Evolutionary conservation across 2,113 vertebrate genomes (phyloP).

Genomic region (Periophthalmus modestus): DNA sequence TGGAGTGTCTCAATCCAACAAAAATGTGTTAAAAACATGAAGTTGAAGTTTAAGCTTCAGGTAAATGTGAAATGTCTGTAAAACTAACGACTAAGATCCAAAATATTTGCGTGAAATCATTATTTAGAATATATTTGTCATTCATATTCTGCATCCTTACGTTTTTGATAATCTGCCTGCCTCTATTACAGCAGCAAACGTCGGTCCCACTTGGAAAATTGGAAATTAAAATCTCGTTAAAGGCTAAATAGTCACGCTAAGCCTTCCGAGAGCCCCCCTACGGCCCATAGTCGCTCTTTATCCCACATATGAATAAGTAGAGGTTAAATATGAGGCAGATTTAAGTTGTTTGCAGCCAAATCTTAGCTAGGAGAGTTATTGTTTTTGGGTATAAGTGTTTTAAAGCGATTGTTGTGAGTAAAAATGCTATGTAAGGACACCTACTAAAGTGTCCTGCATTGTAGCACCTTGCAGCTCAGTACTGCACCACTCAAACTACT

Average conservation of each 20-base stretch:
- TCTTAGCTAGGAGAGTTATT: neutral
- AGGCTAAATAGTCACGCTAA: neutral
- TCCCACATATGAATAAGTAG: neutral
- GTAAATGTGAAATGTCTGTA: no score
- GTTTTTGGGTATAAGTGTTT: conserved; percentile 17
- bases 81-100: no score
- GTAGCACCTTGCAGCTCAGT: conserved; percentile 53
- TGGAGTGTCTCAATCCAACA: no score
- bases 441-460: conserved; percentile 51
- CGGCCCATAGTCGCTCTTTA: neutral
- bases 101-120: no score
- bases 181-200: no score
- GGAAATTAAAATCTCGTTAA: no score
- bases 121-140: no score
- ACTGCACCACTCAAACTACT: conserved; percentile 67
- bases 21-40: no score
- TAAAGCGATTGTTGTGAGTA: conserved; percentile 28
- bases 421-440: conserved; percentile 32
- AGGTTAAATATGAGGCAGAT: neutral
- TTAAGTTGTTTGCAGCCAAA: neutral
- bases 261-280: neutral
- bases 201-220: no score
- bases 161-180: no score
- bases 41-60: no score
- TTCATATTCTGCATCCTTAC: no score